Base-by-base conservation (phyloP, 2,888 invertebrate genomes). In the Cistogaster globosa region DNA sequence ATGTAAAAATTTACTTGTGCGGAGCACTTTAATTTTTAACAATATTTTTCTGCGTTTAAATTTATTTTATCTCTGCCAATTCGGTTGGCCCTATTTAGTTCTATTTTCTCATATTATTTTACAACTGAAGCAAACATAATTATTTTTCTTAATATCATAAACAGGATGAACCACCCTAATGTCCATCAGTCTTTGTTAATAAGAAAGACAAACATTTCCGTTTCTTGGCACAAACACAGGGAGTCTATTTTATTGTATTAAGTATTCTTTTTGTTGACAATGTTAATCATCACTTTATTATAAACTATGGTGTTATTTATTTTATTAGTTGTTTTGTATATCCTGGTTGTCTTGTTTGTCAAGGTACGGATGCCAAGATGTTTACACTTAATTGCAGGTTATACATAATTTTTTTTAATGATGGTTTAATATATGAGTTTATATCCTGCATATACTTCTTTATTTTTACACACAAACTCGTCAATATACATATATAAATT, bases 281-380 rank as follows among this genome's bases (percentile, higher is more conserved):
- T 60, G 53, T 72, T 72, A 77, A 83, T 72, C 77, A 83, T 83
- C 83, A 77, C 82, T 58, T 77, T 76, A 48, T 75, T 69, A 82
- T 58, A 77, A 36, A 72, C 72, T 53, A 67, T 67, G 69, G 38
- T 77, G 53, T 14, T 63, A 6, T 60, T 68, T 69, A 42, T 20
- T 42, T 62, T 55, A 32, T 51, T 45, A 53, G 20, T 26, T 57
- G 38, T 60, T 51, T 12, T 48, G 48, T 22, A 51, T 38, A 42
- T 68, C 51, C 60, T 53, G 68, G 68, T 14, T 51, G 58, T 60
- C 20, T 68, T 57, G 18, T 62, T 69, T 60, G 62, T 32, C 60
- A 69, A 55, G 53, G 42, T 55, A 69, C 53, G 38, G 45, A 62
- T 53, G 53, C 20, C 42, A 55, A 63, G 18, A 72, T 36, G 20